These are phyloP conservation scores for Ochropleura plecta DNA, from an alignment of 2,888 invertebrate genomes.

Conservation along the genomic window DNA sequence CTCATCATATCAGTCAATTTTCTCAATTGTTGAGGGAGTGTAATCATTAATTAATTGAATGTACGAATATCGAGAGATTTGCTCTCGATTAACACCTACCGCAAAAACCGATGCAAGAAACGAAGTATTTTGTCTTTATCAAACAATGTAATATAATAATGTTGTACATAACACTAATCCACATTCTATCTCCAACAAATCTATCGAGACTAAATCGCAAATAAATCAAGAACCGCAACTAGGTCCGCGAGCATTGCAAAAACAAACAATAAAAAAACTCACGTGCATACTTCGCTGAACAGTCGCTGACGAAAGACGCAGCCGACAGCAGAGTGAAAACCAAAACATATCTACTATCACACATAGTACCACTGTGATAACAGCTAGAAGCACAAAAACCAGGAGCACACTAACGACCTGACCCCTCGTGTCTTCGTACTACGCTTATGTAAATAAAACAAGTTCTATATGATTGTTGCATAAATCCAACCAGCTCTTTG, in stretches of 20 bases:
- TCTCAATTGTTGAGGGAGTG: no score
- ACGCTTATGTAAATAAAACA: slow-evolving; percentile 85
- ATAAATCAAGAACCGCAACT: slow-evolving; percentile 29
- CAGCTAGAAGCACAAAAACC: slow-evolving; percentile 64
- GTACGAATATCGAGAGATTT: background rate
- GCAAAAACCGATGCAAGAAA: background rate
- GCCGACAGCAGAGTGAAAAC: slow-evolving; percentile 76
- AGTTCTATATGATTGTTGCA: slow-evolving; percentile 88
- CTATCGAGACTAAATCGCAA: slow-evolving; percentile 15
- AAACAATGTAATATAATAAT: background rate
- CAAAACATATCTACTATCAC: slow-evolving; percentile 79
- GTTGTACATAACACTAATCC: background rate
- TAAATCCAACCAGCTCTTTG: slow-evolving; percentile 85
- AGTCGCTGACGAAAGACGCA: slow-evolving; percentile 74
- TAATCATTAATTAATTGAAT: background rate
- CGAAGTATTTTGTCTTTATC: no score
- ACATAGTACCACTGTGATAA: slow-evolving; percentile 77
- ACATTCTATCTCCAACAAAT: background rate
- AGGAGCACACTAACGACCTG: slow-evolving; percentile 78
- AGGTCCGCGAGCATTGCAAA: slow-evolving; percentile 26
- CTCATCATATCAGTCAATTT: no score
- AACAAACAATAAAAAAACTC: slow-evolving; percentile 72
- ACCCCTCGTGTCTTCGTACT: slow-evolving; percentile 75
- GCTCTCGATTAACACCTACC: background rate
- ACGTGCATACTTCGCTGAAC: slow-evolving; percentile 83